These are phyloP conservation scores for Nymphicus hollandicus DNA, from an alignment of 2,113 vertebrate species.

Conservation along the genomic window DNA sequence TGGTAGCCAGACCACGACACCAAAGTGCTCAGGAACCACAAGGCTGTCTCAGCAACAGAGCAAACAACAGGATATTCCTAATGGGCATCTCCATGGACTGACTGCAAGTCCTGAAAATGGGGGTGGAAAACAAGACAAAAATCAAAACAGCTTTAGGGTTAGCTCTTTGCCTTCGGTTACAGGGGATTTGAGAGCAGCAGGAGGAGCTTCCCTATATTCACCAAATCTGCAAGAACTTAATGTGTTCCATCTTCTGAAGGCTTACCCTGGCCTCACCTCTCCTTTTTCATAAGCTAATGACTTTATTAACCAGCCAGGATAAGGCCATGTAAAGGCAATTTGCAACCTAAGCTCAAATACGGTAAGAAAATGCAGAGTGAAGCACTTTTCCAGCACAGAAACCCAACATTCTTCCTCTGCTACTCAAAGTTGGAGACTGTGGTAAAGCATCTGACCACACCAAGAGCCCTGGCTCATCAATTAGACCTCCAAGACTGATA, in stretches of 20 bases:
- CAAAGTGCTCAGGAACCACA: neutral
- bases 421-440: neutral
- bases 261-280: neutral
- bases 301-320: neutral
- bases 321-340: neutral
- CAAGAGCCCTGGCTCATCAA: neutral
- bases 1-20: neutral
- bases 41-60: neutral
- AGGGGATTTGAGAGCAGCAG: neutral
- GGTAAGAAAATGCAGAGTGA: neutral
- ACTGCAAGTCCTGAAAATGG: neutral
- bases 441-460: neutral
- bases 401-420: neutral
- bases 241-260: neutral
- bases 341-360: neutral
- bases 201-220: neutral
- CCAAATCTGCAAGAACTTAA: neutral
- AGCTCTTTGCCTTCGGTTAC: neutral
- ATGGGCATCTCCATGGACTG: neutral
- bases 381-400: neutral
- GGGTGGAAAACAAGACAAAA: neutral
- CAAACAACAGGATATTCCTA: neutral
- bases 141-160: neutral
- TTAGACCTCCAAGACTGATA: neutral
- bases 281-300: neutral